Base-by-base conservation (phyloP, 2,888 invertebrate genomes). In the Parnassius apollo region DNA sequence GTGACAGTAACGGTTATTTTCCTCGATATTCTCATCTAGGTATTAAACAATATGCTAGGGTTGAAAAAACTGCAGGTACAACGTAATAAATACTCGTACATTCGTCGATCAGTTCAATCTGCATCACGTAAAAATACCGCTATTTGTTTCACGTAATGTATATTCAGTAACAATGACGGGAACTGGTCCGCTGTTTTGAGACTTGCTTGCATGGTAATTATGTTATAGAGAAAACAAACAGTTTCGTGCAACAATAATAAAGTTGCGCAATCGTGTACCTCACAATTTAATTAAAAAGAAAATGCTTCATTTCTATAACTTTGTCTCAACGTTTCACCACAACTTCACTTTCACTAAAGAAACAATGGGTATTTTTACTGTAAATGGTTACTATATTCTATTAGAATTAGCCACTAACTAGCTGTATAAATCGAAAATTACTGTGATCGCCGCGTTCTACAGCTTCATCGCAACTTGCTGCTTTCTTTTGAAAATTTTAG, bases 161-260 rank as follows among this genome's bases (percentile, higher is more conserved):
- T 65, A 58, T 61, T 66, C 62, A 64, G 48, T 64, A 70, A 74
- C 74, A 74, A 74, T 72, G 72, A 69, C 73, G 73, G 70, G 73
- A 74, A 71, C 65, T 45, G 54, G 65, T 48, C 65, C 65, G 66
- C 61, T 71, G 69, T 70, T 71, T 60, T 62, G 54, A 65, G 62
- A 45, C 44, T 48, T 42, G 57, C 62, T 53, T 48, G 53, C 68
- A 65, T 66, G 63, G 68, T 68, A 64, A 69, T 71, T 71, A 73
- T 75, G 71, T 71, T 64, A 67, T 68, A 71, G 76, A 74, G 80
- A 81, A 83, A 80, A 81, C 77, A 80, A 79, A 81, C 77, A 74
- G 75, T 76, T 78, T 71, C 71, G 65, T 69, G 70, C 75, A 72
- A 77, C 77, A 75, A 83, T 81, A 78, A 77, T 70, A 69, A 70